Conservation (phyloP, 1,140 invertebrate species). For the Dreissena polymorpha region DNA sequence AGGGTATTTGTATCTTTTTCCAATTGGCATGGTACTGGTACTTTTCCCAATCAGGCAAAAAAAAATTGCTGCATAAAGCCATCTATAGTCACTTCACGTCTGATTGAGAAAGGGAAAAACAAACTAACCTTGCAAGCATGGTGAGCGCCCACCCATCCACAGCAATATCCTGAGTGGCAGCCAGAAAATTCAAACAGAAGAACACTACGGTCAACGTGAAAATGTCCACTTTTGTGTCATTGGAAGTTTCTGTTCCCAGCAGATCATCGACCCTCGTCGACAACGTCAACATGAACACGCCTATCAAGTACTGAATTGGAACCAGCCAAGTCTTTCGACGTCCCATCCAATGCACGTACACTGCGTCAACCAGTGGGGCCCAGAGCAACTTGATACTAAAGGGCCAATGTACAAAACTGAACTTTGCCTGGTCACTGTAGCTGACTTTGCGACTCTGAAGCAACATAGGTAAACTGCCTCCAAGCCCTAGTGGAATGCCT, state of each 20-base stretch:
- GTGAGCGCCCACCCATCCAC: constrained; percentile 99
- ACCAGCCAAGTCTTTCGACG: constrained; percentile 98
- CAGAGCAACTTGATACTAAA: constrained; percentile 97
- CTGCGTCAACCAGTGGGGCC: constrained; percentile 98
- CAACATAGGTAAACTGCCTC: constrained; percentile 96
- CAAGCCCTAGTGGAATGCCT: constrained; percentile 95
- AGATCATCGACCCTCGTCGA: constrained; percentile 68
- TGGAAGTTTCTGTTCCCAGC: constrained; percentile 59
- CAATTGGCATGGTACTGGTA: no score
- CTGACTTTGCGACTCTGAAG: constrained; percentile 90
- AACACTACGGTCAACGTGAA: constrained; percentile 91
- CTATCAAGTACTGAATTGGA: constrained; percentile 90
- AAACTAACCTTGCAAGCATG: constrained; percentile 92
- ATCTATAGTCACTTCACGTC: not conserved
- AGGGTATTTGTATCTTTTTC: no score
- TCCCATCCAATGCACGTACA: constrained; percentile 91
- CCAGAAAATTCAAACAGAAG: constrained; percentile 96
- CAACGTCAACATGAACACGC: constrained; percentile 76
- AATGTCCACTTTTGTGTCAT: constrained; percentile 86
- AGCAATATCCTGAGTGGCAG: constrained; percentile 99
- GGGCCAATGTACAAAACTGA: constrained; percentile 99
- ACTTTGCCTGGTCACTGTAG: constrained; percentile 90
- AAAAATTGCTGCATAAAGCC: not conserved
- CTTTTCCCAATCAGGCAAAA: not conserved
- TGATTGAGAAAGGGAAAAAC: not conserved